phyloP scores from a whole-genome alignment of 35 echinoderm and acorn worm genomes.

The Ptychodera flava region DNA sequence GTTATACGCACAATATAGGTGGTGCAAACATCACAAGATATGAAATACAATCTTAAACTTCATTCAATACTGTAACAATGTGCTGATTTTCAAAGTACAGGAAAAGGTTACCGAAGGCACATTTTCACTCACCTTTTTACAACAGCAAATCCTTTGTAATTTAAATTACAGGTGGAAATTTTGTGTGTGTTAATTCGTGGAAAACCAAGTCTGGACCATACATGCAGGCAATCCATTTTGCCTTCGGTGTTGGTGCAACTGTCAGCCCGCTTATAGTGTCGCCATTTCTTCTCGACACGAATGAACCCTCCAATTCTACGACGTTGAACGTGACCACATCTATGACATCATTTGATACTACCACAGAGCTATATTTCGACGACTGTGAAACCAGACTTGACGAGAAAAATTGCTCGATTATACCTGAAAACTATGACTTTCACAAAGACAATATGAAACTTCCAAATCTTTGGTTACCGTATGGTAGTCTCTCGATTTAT shows the following conservation, averaged over 20 bases:
- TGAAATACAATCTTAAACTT: too few species aligned
- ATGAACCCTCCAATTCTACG: not conserved
- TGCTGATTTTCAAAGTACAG: too few species aligned
- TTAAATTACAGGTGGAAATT: not conserved
- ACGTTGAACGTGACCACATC: too few species aligned
- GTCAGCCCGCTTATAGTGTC: not conserved
- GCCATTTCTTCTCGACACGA: not conserved
- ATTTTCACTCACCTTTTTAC: too few species aligned
- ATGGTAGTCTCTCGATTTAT: not conserved
- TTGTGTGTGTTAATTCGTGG: not conserved
- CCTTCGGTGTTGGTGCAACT: not conserved
- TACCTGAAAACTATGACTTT: too few species aligned
- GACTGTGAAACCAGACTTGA: not conserved
- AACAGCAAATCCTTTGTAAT: too few species aligned
- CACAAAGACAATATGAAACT: too few species aligned
- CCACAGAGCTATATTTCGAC: not conserved
- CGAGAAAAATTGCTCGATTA: too few species aligned
- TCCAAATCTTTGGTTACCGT: not conserved
- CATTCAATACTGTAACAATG: too few species aligned
- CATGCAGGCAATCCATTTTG: slow-evolving; percentile 13
- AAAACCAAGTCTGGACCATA: not conserved
- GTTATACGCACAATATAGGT: too few species aligned
- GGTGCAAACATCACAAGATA: too few species aligned
- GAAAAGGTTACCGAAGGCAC: too few species aligned
- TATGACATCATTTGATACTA: not conserved